A percentile compares a stretch with the other conserved stretches of the same genome.
Conservation (phyloP, 2,113 vertebrate species). For the Galeopterus variegatus region DNA sequence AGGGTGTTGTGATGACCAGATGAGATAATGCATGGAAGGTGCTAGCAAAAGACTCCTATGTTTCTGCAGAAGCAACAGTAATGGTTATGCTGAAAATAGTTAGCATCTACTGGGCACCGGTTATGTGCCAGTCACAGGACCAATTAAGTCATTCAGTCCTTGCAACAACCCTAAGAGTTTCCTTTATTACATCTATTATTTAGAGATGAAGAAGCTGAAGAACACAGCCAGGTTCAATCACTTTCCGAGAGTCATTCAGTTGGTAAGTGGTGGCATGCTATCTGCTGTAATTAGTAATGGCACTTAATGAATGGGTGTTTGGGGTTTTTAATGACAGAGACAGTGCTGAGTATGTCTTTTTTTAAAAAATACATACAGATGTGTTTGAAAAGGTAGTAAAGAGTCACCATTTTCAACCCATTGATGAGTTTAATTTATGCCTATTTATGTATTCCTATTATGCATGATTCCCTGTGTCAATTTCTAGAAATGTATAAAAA, state of each 20-base stretch:
- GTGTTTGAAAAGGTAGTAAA: neutral
- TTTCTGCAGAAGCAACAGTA: neutral
- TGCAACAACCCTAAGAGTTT: neutral
- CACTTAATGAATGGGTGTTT: neutral
- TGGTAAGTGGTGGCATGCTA: neutral
- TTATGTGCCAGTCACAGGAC: neutral
- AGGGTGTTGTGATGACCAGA: accelerated
- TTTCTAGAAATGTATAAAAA: neutral
- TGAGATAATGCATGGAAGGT: neutral
- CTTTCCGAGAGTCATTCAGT: neutral
- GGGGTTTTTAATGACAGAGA: neutral
- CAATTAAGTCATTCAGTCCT: neutral
- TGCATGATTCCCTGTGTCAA: neutral
- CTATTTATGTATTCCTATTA: neutral
- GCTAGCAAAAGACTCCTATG: neutral
- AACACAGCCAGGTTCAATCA: neutral
- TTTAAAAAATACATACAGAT: neutral
- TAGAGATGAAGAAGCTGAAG: neutral
- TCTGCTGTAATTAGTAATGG: neutral
- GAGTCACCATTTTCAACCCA: neutral
- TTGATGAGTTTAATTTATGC: neutral
- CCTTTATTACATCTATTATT: neutral
- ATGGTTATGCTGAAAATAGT: neutral
- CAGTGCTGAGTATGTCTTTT: neutral
- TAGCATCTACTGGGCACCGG: neutral